Evolutionary conservation across 2,888 invertebrate species (phyloP).

Genomic region (Hololepta plana): DNA sequence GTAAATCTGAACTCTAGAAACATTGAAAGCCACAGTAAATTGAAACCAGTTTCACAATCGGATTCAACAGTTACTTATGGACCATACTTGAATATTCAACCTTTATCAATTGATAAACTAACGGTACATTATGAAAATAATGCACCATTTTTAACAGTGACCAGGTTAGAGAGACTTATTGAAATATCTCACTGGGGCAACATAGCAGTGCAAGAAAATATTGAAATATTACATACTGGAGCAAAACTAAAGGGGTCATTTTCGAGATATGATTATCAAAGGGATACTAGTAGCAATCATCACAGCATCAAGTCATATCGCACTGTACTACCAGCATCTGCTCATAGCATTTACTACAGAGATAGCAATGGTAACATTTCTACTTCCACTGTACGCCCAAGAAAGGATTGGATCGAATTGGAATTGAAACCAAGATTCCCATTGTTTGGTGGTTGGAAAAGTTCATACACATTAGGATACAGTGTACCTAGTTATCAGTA

Average conservation of each 20-base stretch:
- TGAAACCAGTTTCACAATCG: conserved; percentile 60
- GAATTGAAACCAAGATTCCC: conserved; percentile 95
- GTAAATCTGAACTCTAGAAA: conserved; percentile 60
- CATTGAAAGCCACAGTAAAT: conserved; percentile 65
- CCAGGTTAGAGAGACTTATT: conserved; percentile 65
- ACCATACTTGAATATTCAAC: conserved; percentile 58
- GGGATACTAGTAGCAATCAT: conserved; percentile 73
- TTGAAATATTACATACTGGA: conserved; percentile 84
- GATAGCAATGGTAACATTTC: conserved; percentile 99
- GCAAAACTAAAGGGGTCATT: conserved; percentile 87
- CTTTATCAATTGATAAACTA: conserved; percentile 41
- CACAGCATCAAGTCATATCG: conserved; percentile 86
- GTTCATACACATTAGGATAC: conserved; percentile 81
- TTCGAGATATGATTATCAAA: conserved; percentile 93
- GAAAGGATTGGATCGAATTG: conserved; percentile 85
- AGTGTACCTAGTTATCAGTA: conserved; percentile 96
- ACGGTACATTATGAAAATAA: conserved; percentile 90
- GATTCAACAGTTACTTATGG: conserved; percentile 79
- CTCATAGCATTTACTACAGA: conserved; percentile 89
- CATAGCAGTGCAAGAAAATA: conserved; percentile 88
- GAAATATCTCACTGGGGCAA: conserved; percentile 99
- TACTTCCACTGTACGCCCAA: conserved; percentile 77
- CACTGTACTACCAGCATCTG: conserved; percentile 69
- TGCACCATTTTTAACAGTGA: conserved; percentile 88
- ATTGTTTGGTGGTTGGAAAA: conserved; percentile 97